Conservation (phyloP, 2,888 invertebrate genomes). For the Hydropsyche betteni region DNA sequence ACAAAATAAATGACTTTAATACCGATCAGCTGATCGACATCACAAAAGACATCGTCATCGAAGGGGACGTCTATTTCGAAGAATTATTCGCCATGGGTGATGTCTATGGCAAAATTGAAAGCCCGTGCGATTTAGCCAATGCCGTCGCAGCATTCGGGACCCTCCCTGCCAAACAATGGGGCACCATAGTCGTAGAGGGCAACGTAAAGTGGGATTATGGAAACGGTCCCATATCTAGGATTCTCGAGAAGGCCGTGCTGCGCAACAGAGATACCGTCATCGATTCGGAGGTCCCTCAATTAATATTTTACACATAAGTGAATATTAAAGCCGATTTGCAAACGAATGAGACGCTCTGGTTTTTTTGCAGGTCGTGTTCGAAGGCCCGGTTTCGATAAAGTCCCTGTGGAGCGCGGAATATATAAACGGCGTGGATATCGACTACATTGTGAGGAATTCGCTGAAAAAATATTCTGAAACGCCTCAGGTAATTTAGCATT, state of each 20-base stretch:
- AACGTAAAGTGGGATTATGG: constrained; percentile 40
- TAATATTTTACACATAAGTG: constrained; percentile 1
- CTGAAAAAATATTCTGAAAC: constrained; percentile 42
- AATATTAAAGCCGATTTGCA: too few relatives aligned
- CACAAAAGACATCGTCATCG: constrained; percentile 29
- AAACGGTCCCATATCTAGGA: constrained; percentile 39
- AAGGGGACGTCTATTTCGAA: constrained; percentile 39
- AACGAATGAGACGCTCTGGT: background rate
- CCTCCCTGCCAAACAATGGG: constrained; percentile 35
- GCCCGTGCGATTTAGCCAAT: constrained; percentile 40
- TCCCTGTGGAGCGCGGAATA: constrained; percentile 25
- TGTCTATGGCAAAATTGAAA: constrained; percentile 6
- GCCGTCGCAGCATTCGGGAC: constrained; percentile 22
- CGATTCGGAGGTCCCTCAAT: constrained; percentile 42
- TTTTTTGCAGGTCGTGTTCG: constrained; percentile 44
- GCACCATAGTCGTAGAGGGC: constrained; percentile 39
- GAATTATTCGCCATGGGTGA: constrained; percentile 35
- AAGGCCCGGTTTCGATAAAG: constrained; percentile 24
- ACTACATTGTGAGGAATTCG: constrained; percentile 40
- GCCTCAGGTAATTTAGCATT: constrained; percentile 39
- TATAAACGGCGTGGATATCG: constrained; percentile 42
- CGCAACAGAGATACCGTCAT: constrained; percentile 38
- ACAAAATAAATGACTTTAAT: constrained; percentile 38
- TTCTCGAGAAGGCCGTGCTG: constrained; percentile 46
- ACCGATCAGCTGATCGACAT: constrained; percentile 42